Conservation (phyloP, 2,888 invertebrate genomes). For the Suillia variegata region DNA sequence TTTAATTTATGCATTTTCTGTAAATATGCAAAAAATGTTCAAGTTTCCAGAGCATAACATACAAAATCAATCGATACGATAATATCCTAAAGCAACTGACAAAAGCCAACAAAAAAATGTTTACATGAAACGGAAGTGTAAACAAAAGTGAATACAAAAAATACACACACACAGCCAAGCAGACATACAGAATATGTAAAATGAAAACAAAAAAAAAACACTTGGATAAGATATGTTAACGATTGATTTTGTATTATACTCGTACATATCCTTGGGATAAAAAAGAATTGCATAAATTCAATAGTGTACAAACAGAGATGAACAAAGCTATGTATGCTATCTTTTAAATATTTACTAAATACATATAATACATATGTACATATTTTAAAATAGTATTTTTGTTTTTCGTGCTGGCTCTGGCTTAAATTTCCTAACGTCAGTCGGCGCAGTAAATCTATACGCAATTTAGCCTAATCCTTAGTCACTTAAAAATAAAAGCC, state of each 20-base stretch:
- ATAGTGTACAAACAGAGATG: too few relatives aligned
- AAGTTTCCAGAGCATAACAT: too few relatives aligned
- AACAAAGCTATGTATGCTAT: too few relatives aligned
- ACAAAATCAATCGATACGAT: conserved; percentile 12
- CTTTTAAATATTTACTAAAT: too few relatives aligned
- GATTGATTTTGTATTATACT: background rate
- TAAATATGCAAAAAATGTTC: too few relatives aligned
- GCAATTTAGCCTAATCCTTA: background rate
- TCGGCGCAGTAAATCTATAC: background rate
- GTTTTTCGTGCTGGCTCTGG: too few relatives aligned
- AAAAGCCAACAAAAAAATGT: conserved; percentile 2
- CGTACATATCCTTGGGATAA: background rate
- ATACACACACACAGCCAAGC: background rate
- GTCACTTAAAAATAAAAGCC: background rate
- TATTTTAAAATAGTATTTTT: too few relatives aligned
- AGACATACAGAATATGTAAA: background rate
- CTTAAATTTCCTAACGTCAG: background rate
- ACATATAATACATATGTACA: too few relatives aligned
- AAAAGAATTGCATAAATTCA: background rate
- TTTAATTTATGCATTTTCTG: background rate
- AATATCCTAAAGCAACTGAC: conserved; percentile 22
- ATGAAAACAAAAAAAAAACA: background rate
- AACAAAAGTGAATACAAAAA: conserved; percentile 17
- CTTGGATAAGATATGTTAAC: background rate
- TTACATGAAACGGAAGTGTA: conserved; percentile 22